Evolutionary conservation across 2,888 invertebrate species (phyloP).

Genomic region (Oligia fasciuncula): DNA sequence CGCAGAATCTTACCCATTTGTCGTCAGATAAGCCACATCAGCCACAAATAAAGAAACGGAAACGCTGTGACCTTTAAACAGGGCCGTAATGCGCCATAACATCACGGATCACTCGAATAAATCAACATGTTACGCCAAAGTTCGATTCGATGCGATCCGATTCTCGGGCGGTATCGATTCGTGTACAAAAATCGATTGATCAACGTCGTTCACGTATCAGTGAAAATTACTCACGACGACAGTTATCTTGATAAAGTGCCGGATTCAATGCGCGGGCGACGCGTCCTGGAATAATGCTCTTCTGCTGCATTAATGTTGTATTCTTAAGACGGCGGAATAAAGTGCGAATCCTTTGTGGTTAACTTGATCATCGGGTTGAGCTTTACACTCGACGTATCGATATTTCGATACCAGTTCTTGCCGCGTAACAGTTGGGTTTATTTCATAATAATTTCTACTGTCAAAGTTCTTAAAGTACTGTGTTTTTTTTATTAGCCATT

Average conservation of each 20-base stretch:
- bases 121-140: conserved; percentile 69
- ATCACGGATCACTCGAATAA: conserved; percentile 72
- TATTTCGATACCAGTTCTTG: not conserved
- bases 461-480: not conserved
- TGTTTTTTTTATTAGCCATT: not conserved
- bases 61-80: conserved; percentile 54
- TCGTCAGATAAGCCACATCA: conserved; percentile 48
- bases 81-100: conserved; percentile 62
- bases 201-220: conserved; percentile 81
- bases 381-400: conserved; percentile 20
- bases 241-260: conserved; percentile 84
- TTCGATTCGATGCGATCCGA: conserved; percentile 68
- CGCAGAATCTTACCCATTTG: conserved; percentile 51
- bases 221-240: conserved; percentile 82
- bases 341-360: conserved; percentile 43
- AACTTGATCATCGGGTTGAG: conserved; percentile 24
- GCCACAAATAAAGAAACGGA: conserved; percentile 53
- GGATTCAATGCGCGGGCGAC: conserved; percentile 69
- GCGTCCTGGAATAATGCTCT: conserved; percentile 43
- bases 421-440: not conserved
- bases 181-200: conserved; percentile 83
- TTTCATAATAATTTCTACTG: conserved; percentile 7
- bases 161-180: conserved; percentile 64
- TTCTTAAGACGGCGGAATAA: conserved; percentile 37
- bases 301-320: conserved; percentile 61